phyloP scores from a whole-genome alignment of 2,113 vertebrate genomes.

The Sceloporus undulatus region DNA sequence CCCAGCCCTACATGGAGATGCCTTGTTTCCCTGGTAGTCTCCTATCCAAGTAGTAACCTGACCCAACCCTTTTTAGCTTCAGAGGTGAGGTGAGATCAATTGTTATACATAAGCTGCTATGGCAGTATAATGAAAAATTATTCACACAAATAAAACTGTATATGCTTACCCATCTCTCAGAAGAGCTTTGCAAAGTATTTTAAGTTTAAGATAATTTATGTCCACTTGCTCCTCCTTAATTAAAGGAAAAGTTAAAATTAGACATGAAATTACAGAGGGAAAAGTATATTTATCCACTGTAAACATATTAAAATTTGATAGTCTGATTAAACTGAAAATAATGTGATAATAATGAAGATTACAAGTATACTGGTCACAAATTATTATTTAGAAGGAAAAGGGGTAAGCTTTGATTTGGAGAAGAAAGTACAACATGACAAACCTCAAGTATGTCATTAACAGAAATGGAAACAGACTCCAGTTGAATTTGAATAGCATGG shows the following conservation, averaged over 20 bases:
- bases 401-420: background rate
- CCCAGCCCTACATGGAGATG: too few relatives aligned
- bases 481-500: background rate
- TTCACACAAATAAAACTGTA: slow-evolving; percentile 6
- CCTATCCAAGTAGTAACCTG: too few relatives aligned
- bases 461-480: background rate
- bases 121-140: background rate
- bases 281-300: background rate
- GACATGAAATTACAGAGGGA: background rate
- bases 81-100: too few relatives aligned
- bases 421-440: background rate
- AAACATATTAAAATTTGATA: background rate
- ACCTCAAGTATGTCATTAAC: background rate
- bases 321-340: background rate
- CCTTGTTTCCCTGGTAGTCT: too few relatives aligned
- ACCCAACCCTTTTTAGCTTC: too few relatives aligned
- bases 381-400: background rate
- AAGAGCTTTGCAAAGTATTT: slow-evolving; percentile 91
- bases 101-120: background rate
- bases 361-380: background rate
- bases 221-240: slow-evolving; percentile 82
- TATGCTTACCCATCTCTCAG: slow-evolving; percentile 88
- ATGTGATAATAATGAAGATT: background rate
- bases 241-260: slow-evolving; percentile 17
- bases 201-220: slow-evolving; percentile 87